Base-by-base conservation (phyloP, 37 sponge, comb jelly and placozoan genomes). In the Halisarca cf. caerulea region DNA sequence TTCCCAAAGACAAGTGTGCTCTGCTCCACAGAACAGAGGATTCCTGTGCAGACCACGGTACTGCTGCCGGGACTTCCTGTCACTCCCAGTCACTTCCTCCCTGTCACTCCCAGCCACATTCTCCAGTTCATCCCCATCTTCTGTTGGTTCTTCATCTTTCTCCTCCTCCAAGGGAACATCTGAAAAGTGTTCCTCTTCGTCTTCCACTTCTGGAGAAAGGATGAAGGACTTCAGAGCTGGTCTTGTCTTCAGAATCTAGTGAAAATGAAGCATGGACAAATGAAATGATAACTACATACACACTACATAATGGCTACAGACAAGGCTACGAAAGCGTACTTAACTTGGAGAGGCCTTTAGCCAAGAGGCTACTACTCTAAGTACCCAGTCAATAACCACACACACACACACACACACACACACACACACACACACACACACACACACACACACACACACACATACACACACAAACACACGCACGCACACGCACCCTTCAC, bases 1-100 rank as follows among this genome's bases (percentile, higher is more conserved):
- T 73, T 97, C 98, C 98, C 98, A 97, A 44, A 95, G 82, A 82
- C 88, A 93, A 7, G 88, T 81, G 21, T 43, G 39, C 69, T 95
- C 95, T 44, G 98, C 95, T 42, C 82, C 59, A 78, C 89, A 90
- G 66, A 88, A 93, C 36, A 90, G 80, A 24, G 98, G 98, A 58
- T 97, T 95, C 25, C 95, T 68, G 34, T 79, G 45, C 0, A 18
- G 27, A 18, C 85, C 44, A 28, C n/a, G 68, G 59, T 95, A 95
- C 78, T 41, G 58, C 54, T 80, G 28, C 11, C 38, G 30, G 27
- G 2, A 55, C 14, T 80, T 25, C 21, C 21, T 80, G 11, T 30
- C 79, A 15, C 42, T 37, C 14, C 62, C 84, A 9, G 23, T 36
- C 41, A 47, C 89, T 39, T 80, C 82, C 38, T 58, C 59, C 21